Percentiles rank a stretch among this genome's conserved stretches.
Conservation (phyloP, 2,797 vertebrate genomes). For the Acropternis orthonyx region DNA sequence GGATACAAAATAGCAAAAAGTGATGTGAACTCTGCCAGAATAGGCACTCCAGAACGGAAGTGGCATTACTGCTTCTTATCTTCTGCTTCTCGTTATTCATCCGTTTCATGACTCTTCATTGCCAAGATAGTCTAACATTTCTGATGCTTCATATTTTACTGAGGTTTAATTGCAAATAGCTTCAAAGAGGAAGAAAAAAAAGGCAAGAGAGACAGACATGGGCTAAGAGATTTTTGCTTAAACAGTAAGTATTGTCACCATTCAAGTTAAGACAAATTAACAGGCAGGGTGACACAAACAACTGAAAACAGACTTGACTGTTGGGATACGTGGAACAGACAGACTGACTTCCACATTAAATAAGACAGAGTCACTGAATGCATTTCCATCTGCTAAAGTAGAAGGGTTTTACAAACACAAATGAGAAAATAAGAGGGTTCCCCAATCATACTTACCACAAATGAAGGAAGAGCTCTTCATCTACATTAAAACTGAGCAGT, state of each 20-base stretch:
- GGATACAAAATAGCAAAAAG: slow-evolving; percentile 34
- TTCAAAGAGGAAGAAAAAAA: background rate
- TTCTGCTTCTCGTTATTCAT: slow-evolving; percentile 63
- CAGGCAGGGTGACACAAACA: background rate
- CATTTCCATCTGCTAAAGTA: background rate
- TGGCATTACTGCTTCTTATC: slow-evolving; percentile 66
- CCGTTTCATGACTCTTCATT: slow-evolving; percentile 39
- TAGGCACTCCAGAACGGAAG: slow-evolving; percentile 49
- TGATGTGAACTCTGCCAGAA: slow-evolving; percentile 40
- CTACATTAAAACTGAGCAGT: background rate
- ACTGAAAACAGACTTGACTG: background rate
- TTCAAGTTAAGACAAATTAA: background rate
- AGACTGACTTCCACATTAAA: background rate
- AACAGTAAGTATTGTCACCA: background rate
- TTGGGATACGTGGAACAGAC: background rate
- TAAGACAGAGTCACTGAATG: background rate
- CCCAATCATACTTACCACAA: background rate
- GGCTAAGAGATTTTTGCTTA: slow-evolving; percentile 11
- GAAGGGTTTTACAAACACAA: background rate
- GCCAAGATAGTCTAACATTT: slow-evolving; percentile 24
- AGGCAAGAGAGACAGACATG: background rate
- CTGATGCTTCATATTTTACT: slow-evolving; percentile 51
- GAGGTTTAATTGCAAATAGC: slow-evolving; percentile 63
- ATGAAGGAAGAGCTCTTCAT: background rate
- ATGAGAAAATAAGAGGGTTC: background rate